A percentile compares a stretch with the other conserved stretches of the same genome.
Evolutionary conservation across 1,140 invertebrate genomes (phyloP).

Genomic region (Lysiphlebus fabarum): DNA sequence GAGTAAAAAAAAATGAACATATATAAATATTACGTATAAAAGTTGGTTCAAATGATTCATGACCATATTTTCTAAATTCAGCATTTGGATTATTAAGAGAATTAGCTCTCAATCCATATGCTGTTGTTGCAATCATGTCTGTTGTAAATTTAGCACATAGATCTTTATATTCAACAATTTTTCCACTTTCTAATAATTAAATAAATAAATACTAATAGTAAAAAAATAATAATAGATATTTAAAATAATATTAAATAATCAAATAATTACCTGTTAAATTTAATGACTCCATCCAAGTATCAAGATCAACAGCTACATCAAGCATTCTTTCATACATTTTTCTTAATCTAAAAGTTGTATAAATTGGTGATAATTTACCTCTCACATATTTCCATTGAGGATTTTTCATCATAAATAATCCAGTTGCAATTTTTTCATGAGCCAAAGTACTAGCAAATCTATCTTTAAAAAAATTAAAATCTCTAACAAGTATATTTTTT

Average conservation of each 20-base stretch:
- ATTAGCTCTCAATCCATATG: constrained; percentile 61
- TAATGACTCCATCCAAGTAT: constrained; percentile 33
- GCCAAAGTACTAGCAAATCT: constrained; percentile 29
- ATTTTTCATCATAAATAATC: constrained; percentile 39
- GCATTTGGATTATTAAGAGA: constrained; percentile 53
- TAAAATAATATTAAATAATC: too few species aligned
- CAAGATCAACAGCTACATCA: constrained; percentile 44
- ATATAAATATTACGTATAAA: too few species aligned
- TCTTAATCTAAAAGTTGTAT: constrained; percentile 49
- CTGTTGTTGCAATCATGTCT: constrained; percentile 60
- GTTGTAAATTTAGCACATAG: constrained; percentile 56
- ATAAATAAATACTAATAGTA: too few species aligned
- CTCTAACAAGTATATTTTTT: constrained; percentile 52
- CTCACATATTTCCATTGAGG: constrained; percentile 47
- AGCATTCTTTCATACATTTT: constrained; percentile 49
- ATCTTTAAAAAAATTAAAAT: constrained; percentile 50
- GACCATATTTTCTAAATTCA: too few species aligned
- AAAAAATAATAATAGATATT: constrained; percentile 12
- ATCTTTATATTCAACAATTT: constrained; percentile 45
- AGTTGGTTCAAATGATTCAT: too few species aligned
- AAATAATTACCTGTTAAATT: constrained; percentile 25
- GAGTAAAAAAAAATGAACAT: too few species aligned
- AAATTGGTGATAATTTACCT: constrained; percentile 46
- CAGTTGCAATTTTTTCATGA: constrained; percentile 35
- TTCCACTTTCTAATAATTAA: constrained; percentile 17